These are phyloP conservation scores for Apogon talboti DNA, from an alignment of 2,797 vertebrate genomes.

Conservation along the genomic window DNA sequence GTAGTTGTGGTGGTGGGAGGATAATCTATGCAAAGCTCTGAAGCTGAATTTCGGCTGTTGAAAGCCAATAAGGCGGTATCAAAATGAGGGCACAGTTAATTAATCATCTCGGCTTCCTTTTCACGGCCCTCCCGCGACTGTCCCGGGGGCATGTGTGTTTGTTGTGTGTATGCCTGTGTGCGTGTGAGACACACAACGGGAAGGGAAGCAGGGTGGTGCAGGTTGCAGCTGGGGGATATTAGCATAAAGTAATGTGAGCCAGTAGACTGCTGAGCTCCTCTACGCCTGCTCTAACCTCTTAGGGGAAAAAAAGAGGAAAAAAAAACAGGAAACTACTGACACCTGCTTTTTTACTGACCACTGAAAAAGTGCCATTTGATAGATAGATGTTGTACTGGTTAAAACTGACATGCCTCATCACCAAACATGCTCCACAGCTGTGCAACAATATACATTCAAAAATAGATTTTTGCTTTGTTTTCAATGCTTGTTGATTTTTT, in stretches of 20 bases:
- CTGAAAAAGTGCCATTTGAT: constrained; percentile 10
- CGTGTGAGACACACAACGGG: constrained; percentile 25
- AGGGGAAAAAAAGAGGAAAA: constrained; percentile 27
- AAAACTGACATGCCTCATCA: not conserved
- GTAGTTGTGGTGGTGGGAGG: constrained; percentile 26
- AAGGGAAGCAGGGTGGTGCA: constrained; percentile 65
- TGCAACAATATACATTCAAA: too few relatives aligned
- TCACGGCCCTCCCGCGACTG: constrained; percentile 68
- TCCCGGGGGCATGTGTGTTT: constrained; percentile 67
- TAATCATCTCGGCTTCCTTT: constrained; percentile 82
- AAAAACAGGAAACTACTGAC: constrained; percentile 57
- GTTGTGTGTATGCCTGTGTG: constrained; percentile 25
- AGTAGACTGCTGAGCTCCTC: constrained; percentile 70
- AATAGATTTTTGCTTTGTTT: not conserved
- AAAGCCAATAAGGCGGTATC: constrained; percentile 79
- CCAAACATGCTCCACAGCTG: not conserved
- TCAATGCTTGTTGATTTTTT: not conserved
- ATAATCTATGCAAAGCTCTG: constrained; percentile 76
- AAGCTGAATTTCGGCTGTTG: constrained; percentile 62
- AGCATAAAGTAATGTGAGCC: constrained; percentile 77
- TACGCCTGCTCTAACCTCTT: constrained; percentile 34
- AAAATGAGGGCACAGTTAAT: constrained; percentile 82
- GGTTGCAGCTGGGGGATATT: constrained; percentile 79
- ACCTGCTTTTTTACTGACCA: constrained; percentile 58
- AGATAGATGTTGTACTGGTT: constrained; percentile 20